phyloP scores from a whole-genome alignment of 2,113 vertebrate species.

The Leptodactylus fuscus region DNA sequence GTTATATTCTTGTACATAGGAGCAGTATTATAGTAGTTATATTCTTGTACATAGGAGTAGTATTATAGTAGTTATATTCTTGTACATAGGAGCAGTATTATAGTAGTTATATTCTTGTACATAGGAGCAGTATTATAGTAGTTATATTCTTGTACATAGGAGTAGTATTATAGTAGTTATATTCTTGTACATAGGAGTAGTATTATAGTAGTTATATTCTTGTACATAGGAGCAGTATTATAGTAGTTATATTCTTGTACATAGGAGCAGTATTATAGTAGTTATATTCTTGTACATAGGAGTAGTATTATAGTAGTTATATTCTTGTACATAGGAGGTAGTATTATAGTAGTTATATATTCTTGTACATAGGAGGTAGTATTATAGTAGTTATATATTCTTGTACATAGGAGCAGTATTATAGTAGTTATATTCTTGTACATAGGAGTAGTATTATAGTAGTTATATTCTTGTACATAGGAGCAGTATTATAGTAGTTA shows the following conservation, averaged over 20 bases:
- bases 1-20: neutral
- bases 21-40: neutral
- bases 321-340: neutral
- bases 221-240: neutral
- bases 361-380: neutral
- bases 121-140: neutral
- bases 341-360: conserved; percentile 12
- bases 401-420: too few species aligned
- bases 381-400: too few species aligned
- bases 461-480: neutral
- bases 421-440: too few species aligned
- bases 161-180: neutral
- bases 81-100: neutral
- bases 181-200: neutral
- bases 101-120: neutral
- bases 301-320: neutral
- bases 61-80: neutral
- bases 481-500: conserved; percentile 1
- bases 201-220: conserved; percentile 12
- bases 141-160: conserved; percentile 1
- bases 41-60: neutral
- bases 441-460: neutral
- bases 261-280: neutral
- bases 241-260: neutral
- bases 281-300: too few species aligned